Evolutionary conservation across 2,888 invertebrate species (phyloP).

Genomic region (Pyrrhosoma nymphula): DNA sequence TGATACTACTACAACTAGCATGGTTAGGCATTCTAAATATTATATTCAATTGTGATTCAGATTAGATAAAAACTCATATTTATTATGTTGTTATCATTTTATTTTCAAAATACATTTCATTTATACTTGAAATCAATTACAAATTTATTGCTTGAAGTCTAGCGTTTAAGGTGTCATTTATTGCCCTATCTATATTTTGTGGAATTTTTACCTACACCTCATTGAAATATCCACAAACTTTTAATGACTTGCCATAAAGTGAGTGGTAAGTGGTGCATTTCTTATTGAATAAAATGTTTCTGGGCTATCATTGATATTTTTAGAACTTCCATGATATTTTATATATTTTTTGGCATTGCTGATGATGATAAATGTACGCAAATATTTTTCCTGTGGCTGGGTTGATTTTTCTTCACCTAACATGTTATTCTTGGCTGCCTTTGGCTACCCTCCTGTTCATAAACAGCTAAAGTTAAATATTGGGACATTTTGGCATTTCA

Average conservation of each 20-base stretch:
- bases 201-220: background rate
- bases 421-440: background rate
- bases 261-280: background rate
- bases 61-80: background rate
- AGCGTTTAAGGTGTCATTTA: too few species aligned
- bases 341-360: background rate
- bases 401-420: background rate
- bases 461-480: background rate
- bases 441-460: background rate
- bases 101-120: background rate
- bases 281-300: background rate
- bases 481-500: background rate
- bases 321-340: background rate
- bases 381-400: background rate
- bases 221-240: background rate
- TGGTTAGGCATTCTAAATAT: background rate
- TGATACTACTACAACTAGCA: background rate
- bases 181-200: background rate
- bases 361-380: background rate
- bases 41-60: background rate
- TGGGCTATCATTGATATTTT: background rate
- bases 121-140: background rate
- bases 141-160: background rate
- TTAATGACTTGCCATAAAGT: background rate
- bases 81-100: background rate